Evolutionary conservation across 1,140 invertebrate genomes (phyloP).

Genomic region (Bombus waltoni): DNA sequence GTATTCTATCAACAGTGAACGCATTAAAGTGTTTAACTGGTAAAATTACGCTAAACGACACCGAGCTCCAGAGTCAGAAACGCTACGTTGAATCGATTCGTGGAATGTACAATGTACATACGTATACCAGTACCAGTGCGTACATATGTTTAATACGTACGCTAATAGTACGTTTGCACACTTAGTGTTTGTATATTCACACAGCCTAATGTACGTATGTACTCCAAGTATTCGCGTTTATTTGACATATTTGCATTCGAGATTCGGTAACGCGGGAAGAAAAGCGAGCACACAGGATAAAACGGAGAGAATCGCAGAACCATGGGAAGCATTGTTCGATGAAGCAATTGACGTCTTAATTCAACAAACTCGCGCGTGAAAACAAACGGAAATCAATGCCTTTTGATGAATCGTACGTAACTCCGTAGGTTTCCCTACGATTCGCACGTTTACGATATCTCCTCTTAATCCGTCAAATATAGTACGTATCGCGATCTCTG

Average conservation of each 20-base stretch:
- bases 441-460: neutral
- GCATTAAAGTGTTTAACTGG: no score
- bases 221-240: no score
- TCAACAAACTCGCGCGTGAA: neutral
- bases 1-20: no score
- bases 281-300: no score
- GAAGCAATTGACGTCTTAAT: neutral
- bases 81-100: neutral
- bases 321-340: neutral
- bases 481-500: neutral
- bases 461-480: conserved; percentile 2
- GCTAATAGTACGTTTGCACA: no score
- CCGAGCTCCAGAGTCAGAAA: no score
- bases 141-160: no score
- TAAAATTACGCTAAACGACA: no score
- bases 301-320: neutral
- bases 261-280: no score
- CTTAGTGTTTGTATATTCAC: neutral
- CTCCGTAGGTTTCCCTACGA: neutral
- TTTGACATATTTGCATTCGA: no score
- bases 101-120: neutral
- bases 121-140: no score
- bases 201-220: neutral
- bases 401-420: neutral
- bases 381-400: conserved; percentile 8